Conservation (phyloP, 2,888 invertebrate species). For the Heteromurus nitidus region DNA sequence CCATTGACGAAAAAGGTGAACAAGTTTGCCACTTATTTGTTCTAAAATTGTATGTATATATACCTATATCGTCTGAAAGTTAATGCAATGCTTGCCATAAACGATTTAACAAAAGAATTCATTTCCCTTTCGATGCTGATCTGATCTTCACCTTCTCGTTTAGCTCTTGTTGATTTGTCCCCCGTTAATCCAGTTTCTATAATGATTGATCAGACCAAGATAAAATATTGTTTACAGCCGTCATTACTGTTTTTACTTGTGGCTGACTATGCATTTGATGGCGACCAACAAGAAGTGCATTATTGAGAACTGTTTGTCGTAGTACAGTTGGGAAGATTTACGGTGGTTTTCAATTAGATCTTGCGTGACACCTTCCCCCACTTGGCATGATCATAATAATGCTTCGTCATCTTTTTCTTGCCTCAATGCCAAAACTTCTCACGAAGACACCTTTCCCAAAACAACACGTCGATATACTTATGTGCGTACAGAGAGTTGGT, state of each 20-base stretch:
- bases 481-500: too few relatives aligned
- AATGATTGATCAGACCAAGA: constrained; percentile 44
- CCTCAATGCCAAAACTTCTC: constrained; percentile 60
- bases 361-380: constrained; percentile 58
- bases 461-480: too few relatives aligned
- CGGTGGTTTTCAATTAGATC: constrained; percentile 60
- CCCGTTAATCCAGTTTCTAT: constrained; percentile 53
- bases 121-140: constrained; percentile 51
- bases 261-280: constrained; percentile 22
- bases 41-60: not conserved
- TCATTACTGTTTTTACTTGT: not conserved
- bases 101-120: constrained; percentile 42
- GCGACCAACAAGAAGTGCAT: too few relatives aligned
- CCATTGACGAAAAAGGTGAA: constrained; percentile 45
- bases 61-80: too few relatives aligned
- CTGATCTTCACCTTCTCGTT: constrained; percentile 34
- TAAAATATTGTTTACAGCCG: constrained; percentile 14
- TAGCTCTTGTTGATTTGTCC: constrained; percentile 34
- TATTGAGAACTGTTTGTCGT: not conserved
- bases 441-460: constrained; percentile 58
- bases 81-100: not conserved
- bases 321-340: constrained; percentile 45
- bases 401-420: constrained; percentile 50
- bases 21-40: constrained; percentile 36
- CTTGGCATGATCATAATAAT: constrained; percentile 30